Base-by-base conservation (phyloP, 2,113 vertebrate genomes). In the Hydrochoerus hydrochaeris region DNA sequence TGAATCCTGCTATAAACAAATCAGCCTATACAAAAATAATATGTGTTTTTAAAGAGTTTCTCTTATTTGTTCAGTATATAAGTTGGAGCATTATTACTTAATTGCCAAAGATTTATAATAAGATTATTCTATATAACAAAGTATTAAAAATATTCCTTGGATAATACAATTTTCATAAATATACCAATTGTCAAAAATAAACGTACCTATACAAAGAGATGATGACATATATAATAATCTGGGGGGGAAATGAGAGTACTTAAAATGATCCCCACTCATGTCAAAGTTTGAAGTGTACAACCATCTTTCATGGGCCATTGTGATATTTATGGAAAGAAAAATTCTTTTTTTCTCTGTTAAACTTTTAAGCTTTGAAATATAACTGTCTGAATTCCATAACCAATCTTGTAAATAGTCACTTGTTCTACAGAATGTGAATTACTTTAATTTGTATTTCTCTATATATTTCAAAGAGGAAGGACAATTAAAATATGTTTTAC, bases 391-490 rank as follows among this genome's bases (percentile, higher is more conserved):
- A 41, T 82, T 62, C 92, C 81, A 28, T 69, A 69, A 75, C 14
- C 28, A 54, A 10, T 88, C 32, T 58, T 81, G 3, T 65, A 85
- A 95, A 88, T 67, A 92, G 65, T 94, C 67, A 69, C 88, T 93
- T 96, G 5, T 49, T 28, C 46, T 58, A 71, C 85, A 46, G 13
- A 92, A 63, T 94, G 58, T 49, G 26, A 41, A 88, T 88, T 86
- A 77, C 93, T 97, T 97, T 90, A 52, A 96, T 57, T 78, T 91
- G 49, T 90, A 73, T 62, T 84, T 97, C 24, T 69, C 60, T 84
- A 24, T 62, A 73, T 90, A 89, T 87, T 91, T 95, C n/a, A 82
- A 92, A 95, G 82, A 96, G 22, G 44, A 46, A 94, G 35, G 67
- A 90, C 85, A 90, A 92, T 77, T n/a, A 87, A 46, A 75, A 69